Percentiles rank a stretch among this genome's conserved stretches.
phyloP scores from a whole-genome alignment of 2,113 vertebrate species.

The Connochaetes taurinus region DNA sequence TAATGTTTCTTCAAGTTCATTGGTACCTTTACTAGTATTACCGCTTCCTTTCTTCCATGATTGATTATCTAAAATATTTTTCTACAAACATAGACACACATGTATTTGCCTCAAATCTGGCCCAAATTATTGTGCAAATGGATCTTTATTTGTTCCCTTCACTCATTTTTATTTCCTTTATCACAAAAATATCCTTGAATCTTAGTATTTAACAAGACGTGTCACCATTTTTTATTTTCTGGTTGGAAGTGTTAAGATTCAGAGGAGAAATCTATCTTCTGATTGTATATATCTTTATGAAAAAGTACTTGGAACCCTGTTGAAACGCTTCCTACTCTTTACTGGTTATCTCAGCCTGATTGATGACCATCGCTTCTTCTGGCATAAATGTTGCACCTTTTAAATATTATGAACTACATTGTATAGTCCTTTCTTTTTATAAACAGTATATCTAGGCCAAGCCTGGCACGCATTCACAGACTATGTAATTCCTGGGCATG shows the following conservation, averaged over 20 bases:
- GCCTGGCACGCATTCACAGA: not conserved
- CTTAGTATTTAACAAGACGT: not conserved
- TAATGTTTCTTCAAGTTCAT: not conserved
- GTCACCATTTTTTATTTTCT: not conserved
- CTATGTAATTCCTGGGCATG: not conserved
- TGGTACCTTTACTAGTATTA: not conserved
- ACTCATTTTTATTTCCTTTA: not conserved
- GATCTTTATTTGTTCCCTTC: not conserved
- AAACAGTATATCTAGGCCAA: not conserved
- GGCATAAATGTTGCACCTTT: not conserved
- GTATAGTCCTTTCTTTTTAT: not conserved
- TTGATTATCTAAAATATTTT: conserved; percentile 8
- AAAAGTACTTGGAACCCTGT: not conserved
- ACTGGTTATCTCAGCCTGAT: not conserved
- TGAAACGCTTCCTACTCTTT: not conserved
- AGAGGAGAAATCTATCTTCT: not conserved
- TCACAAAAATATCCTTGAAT: not conserved
- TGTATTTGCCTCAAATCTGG: not conserved
- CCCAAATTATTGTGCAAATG: not conserved
- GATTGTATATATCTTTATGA: not conserved
- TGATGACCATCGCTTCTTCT: not conserved
- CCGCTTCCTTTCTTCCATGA: not conserved
- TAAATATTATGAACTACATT: not conserved
- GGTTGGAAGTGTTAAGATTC: not conserved
- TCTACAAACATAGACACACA: not conserved